Evolutionary conservation across 2,113 vertebrate species (phyloP), one percentile per base, ranked within the genome.

Genomic region (Lamprotornis superbus): DNA sequence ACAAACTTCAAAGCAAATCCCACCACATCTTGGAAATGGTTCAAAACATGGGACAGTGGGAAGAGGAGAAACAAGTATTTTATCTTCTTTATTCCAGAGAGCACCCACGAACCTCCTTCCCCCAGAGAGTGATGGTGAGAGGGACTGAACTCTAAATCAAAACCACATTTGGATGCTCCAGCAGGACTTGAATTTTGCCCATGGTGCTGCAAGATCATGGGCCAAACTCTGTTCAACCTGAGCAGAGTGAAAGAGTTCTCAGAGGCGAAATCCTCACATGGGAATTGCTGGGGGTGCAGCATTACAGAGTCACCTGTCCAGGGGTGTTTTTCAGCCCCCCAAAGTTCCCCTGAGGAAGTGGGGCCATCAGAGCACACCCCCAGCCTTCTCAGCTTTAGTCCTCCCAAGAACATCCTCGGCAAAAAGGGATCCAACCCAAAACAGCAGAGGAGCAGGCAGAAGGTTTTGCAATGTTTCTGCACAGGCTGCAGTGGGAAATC

Each of bases 81-180:
- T 44, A 87, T 76, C 50, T 69, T 2, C 57, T 79, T 64, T 67
- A 64, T 68, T 67, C 44, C 77, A 47, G 64, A 69, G 33, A 70
- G 68, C 21, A 4, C 11, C 65, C 33, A n/a, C 3, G 5, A 90
- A 64, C 16, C 82, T 88, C 50, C 37, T n/a, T 60, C 30, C 33
- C 59, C 24, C 2, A 0, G 21, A 68, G 35, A 56, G 5, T 0
- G 0, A 33, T 0, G 1, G 22, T 7, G 50, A 59, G 64, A 56
- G 46, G 13, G 35, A 47, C 9, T 14, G 24, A 50, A 39, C 7
- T 9, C 2, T 2, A n/a, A 60, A 75, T 5, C 24, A 40, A 49
- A 70, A 82, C 3, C 69, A 52, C 52, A n/a, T 9, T 59, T 23
- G 2, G 2, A 3, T 12, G 14, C 16, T 78, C 60, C 65, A 42